phyloP scores from a whole-genome alignment of 2,888 invertebrate genomes.

The Tetragonula carbonaria region DNA sequence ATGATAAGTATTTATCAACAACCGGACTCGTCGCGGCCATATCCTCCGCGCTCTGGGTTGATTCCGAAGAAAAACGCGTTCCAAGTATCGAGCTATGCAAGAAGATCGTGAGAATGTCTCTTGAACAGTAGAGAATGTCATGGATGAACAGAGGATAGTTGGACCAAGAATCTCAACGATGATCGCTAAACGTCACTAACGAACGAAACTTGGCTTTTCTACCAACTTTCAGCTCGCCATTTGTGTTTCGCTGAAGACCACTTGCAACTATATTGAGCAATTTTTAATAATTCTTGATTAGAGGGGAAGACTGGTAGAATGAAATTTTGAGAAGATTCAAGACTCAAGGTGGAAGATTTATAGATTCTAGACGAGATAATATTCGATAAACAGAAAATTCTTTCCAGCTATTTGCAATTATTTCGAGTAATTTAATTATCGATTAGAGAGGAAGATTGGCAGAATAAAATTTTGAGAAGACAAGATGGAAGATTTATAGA shows the following conservation, averaged over 20 bases:
- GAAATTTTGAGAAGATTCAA: not conserved
- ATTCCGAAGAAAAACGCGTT: slow-evolving; percentile 35
- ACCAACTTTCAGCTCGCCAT: not conserved
- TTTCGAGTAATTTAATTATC: not conserved
- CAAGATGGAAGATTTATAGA: not conserved
- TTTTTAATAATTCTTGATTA: not conserved
- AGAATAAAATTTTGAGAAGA: not conserved
- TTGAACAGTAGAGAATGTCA: not conserved
- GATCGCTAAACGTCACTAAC: not conserved
- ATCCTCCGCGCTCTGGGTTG: slow-evolving; percentile 21
- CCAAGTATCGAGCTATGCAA: slow-evolving; percentile 23
- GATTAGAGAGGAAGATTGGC: not conserved
- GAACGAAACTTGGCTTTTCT: not conserved
- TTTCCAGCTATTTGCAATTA: too few species aligned
- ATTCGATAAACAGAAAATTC: not conserved
- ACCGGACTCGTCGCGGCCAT: slow-evolving; percentile 24
- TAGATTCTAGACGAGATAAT: not conserved
- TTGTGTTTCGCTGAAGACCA: not conserved
- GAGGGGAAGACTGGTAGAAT: not conserved
- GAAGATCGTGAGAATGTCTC: not conserved
- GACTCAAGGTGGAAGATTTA: not conserved
- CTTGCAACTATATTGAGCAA: not conserved
- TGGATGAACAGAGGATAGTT: slow-evolving; percentile 43
- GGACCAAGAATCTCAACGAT: slow-evolving; percentile 30
- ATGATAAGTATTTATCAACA: slow-evolving; percentile 55